These are phyloP conservation scores for Forbesichthys agassizii DNA, from an alignment of 2,113 vertebrate species.

Conservation along the genomic window DNA sequence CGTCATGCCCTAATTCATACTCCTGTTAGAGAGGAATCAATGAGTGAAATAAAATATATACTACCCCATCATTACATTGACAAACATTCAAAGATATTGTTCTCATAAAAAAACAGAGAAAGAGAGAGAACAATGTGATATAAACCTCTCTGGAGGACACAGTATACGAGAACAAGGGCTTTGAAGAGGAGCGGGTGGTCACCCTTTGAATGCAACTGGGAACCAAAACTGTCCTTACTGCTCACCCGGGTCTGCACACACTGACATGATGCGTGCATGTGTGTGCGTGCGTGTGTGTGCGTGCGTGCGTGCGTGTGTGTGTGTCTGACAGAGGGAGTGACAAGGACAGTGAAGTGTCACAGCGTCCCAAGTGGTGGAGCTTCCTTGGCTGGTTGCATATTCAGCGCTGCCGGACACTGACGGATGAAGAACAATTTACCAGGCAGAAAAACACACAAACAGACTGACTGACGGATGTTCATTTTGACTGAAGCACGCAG, in stretches of 20 bases:
- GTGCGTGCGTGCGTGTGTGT: conserved; percentile 16
- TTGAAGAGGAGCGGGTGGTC: neutral
- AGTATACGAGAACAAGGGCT: conserved; percentile 9
- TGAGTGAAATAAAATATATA: no score
- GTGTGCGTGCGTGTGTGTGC: conserved; percentile 13
- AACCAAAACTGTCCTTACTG: conserved; percentile 46
- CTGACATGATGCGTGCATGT: conserved; percentile 34
- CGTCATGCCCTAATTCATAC: no score
- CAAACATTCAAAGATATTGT: no score
- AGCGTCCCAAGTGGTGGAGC: conserved; percentile 50
- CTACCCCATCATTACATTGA: no score
- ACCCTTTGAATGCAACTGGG: conserved; percentile 33
- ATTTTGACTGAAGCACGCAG: no score
- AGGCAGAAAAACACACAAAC: conserved; percentile 7
- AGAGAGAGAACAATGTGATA: neutral
- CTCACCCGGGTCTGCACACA: conserved; percentile 37
- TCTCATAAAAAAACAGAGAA: neutral
- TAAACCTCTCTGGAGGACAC: conserved; percentile 6
- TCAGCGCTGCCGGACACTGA: conserved; percentile 51
- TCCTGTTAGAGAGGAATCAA: no score
- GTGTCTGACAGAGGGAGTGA: conserved; percentile 58
- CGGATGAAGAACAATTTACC: conserved; percentile 49
- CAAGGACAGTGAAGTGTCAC: conserved; percentile 51
- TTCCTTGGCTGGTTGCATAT: conserved; percentile 61
- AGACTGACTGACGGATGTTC: neutral